Evolutionary conservation across 2,888 invertebrate genomes (phyloP).

Genomic region (Isoperla grammatica): DNA sequence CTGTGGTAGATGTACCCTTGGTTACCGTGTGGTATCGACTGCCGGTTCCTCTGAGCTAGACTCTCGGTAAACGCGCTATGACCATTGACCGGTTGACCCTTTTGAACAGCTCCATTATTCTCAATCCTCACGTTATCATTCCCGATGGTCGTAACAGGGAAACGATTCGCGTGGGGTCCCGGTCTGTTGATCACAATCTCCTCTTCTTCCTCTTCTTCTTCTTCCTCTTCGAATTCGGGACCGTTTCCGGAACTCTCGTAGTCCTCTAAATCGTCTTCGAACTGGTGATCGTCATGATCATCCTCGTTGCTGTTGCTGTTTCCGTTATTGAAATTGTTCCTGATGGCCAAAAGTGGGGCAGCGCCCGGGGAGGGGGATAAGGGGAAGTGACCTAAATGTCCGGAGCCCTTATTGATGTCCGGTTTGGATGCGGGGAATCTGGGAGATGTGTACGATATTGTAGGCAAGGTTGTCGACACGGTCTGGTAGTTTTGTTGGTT

Average conservation of each 20-base stretch:
- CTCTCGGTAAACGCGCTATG: conserved; percentile 8
- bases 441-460: not conserved
- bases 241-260: conserved; percentile 6
- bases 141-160: conserved; percentile 19
- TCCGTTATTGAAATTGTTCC: conserved; percentile 15
- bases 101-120: not conserved
- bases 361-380: not conserved
- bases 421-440: not conserved
- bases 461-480: conserved; percentile 8
- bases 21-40: not conserved
- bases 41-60: not conserved
- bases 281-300: conserved; percentile 21
- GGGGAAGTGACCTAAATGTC: not conserved
- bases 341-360: conserved; percentile 5
- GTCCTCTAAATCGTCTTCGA: conserved; percentile 21
- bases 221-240: conserved; percentile 19
- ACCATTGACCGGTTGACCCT: not conserved
- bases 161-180: not conserved
- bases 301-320: conserved; percentile 11
- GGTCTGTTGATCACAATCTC: conserved; percentile 11
- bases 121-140: conserved; percentile 4
- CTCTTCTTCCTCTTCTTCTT: conserved; percentile 20
- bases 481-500: conserved; percentile 27
- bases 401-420: not conserved
- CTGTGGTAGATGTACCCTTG: not conserved